Percentiles rank a stretch among this genome's conserved stretches.
phyloP scores from a whole-genome alignment of 2,888 invertebrate species.

The Nomada goodeniana region DNA sequence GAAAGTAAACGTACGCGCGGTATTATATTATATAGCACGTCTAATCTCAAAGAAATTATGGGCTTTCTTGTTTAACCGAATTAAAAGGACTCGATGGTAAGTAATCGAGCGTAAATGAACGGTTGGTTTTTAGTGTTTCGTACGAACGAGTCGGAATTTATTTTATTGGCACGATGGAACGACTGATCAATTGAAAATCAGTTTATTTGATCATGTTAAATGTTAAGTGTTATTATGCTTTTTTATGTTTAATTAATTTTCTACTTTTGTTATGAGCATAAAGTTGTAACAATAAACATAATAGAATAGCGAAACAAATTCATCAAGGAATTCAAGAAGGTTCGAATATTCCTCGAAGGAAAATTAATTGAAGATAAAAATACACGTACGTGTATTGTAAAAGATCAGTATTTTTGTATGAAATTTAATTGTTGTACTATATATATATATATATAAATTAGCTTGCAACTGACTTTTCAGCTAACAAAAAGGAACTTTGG shows the following conservation, averaged over 20 bases:
- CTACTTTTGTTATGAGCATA: neutral
- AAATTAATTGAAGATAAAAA: conserved; percentile 15
- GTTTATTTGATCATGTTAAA: conserved; percentile 8
- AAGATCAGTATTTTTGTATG: conserved; percentile 53
- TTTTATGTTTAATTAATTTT: conserved; percentile 3
- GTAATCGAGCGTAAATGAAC: conserved; percentile 22
- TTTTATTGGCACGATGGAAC: conserved; percentile 56
- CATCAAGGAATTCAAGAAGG: conserved; percentile 7
- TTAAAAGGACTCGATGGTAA: conserved; percentile 22
- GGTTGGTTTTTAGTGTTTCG: neutral
- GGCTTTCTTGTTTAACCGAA: conserved; percentile 21
- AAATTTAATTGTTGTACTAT: conserved; percentile 48
- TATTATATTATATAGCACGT: conserved; percentile 27
- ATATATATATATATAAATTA: conserved; percentile 39
- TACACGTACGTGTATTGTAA: conserved; percentile 15
- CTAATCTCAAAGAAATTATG: conserved; percentile 28
- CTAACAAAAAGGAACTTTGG: conserved; percentile 12
- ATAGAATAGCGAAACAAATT: conserved; percentile 12
- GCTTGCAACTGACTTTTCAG: conserved; percentile 26
- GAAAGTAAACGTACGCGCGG: conserved; percentile 22
- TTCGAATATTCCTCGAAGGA: conserved; percentile 2
- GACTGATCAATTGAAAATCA: conserved; percentile 26
- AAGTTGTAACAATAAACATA: conserved; percentile 29
- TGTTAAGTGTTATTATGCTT: conserved; percentile 19
- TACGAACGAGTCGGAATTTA: conserved; percentile 13